Conservation (phyloP, 2,113 vertebrate genomes). For the Crotalus viridis region DNA sequence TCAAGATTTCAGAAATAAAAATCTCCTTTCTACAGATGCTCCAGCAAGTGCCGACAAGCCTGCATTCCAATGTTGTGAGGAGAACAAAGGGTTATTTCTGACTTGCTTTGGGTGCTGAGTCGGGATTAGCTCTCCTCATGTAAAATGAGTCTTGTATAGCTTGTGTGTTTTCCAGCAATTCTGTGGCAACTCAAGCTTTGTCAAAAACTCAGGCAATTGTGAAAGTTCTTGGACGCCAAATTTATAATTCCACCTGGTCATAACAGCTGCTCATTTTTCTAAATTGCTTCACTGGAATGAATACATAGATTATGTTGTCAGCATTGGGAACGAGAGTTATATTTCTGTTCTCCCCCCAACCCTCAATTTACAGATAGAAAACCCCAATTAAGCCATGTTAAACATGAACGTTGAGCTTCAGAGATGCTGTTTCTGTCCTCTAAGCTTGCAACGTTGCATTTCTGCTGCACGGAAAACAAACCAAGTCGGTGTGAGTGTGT, state of each 20-base stretch:
- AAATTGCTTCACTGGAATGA: constrained; percentile 1
- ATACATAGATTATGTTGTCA: not conserved
- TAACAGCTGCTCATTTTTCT: not conserved
- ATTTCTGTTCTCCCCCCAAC: not conserved
- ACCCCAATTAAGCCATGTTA: not conserved
- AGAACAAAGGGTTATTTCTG: constrained; percentile 37
- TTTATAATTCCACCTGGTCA: constrained; percentile 21
- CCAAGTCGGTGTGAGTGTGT: not conserved
- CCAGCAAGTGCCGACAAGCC: not conserved
- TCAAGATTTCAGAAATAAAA: constrained; percentile 5
- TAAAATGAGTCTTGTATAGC: constrained; percentile 18
- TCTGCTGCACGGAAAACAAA: constrained; percentile 1
- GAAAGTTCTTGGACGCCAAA: not conserved
- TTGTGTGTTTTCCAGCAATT: constrained; percentile 7
- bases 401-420: not conserved
- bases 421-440: not conserved
- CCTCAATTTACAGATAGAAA: not conserved
- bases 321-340: not conserved
- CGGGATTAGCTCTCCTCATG: not conserved
- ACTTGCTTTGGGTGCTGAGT: constrained; percentile 33
- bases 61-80: not conserved
- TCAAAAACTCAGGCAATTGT: not conserved
- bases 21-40: not conserved
- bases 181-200: constrained; percentile 27
- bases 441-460: not conserved